Evolutionary conservation across 2,113 vertebrate genomes (phyloP), one percentile per base, ranked within the genome.

Genomic region (Suncus etruscus): DNA sequence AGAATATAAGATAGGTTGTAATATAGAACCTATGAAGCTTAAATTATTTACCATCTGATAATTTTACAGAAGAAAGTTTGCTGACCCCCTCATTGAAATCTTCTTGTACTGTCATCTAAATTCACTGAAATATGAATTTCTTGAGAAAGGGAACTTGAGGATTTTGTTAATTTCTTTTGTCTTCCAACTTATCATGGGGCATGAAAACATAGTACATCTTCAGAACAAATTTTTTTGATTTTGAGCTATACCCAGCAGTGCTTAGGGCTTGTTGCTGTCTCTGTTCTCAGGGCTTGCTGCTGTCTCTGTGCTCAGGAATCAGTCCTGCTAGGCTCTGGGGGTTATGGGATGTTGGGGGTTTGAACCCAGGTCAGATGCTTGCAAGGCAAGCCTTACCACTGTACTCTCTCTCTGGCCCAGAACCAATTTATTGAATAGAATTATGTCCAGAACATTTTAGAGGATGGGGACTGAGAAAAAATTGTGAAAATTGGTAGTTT

Each of bases 101-200:
- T 91, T 45, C 8, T 39, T 6, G 74, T 11, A 50, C 12, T 18
- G 22, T 86, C 92, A 77, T 72, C 31, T 73, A 45, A 70, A 3
- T 12, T 58, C 72, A 65, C 14, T 69, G 16, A 51, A 87, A 39
- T 78, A 10, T 32, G 31, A 81, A n/a, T 29, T 54, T 24, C 73
- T 92, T 2, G 24, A 31, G 54, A 68, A 63, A 51, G 5, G 16
- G 77, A 84, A 54, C 18, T 32, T n/a, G 50, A 18, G 15, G 51
- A 15, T 86, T 92, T 82, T 76, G 54, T 66, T 83, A 74, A 82
- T 89, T 22, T 51, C 10, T 84, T 39, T 6, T 79, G 29, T 84
- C 32, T 70, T 91, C 73, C 10, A 20, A n/a, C 73, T 12, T 58
- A 4, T 22, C 32, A 47, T 5, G 3, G 66, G 54, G 3, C 50